A percentile compares a stretch with the other conserved stretches of the same genome.
Evolutionary conservation across 2,797 vertebrate species (phyloP).

Genomic region (Muraenolepis orangiensis): DNA sequence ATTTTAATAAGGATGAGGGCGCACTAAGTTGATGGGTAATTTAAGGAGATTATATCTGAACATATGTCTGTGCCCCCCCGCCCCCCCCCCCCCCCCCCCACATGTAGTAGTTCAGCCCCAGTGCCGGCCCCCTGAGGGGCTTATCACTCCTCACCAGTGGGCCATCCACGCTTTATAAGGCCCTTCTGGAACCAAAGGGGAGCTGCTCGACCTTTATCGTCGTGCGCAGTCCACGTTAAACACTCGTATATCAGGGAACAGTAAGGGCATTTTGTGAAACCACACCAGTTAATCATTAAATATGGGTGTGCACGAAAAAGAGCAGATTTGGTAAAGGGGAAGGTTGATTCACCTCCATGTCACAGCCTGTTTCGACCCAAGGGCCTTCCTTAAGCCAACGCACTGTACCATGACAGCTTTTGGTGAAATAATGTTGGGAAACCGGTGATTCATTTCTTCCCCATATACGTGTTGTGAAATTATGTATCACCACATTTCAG

Average conservation of each 20-base stretch:
- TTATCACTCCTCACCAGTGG: slow-evolving; percentile 28
- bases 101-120: too few relatives aligned
- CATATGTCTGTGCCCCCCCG: slow-evolving; percentile 48
- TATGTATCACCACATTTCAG: neutral
- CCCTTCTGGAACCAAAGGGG: slow-evolving; percentile 46
- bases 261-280: neutral
- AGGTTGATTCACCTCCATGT: neutral
- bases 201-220: slow-evolving; percentile 58
- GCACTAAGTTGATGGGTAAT: slow-evolving; percentile 61
- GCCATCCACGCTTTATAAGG: slow-evolving; percentile 68
- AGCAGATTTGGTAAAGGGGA: neutral
- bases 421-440: neutral
- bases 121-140: slow-evolving; percentile 27
- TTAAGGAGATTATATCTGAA: slow-evolving; percentile 72
- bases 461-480: neutral
- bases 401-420: neutral
- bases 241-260: slow-evolving; percentile 37
- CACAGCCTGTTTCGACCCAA: neutral
- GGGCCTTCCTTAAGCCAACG: neutral
- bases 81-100: neutral
- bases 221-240: slow-evolving; percentile 49
- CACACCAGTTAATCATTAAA: neutral
- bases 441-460: neutral
- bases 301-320: neutral
- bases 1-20: slow-evolving; percentile 60